These are phyloP conservation scores for Irena cyanogastra DNA, from an alignment of 2,113 vertebrate genomes.

Conservation along the genomic window DNA sequence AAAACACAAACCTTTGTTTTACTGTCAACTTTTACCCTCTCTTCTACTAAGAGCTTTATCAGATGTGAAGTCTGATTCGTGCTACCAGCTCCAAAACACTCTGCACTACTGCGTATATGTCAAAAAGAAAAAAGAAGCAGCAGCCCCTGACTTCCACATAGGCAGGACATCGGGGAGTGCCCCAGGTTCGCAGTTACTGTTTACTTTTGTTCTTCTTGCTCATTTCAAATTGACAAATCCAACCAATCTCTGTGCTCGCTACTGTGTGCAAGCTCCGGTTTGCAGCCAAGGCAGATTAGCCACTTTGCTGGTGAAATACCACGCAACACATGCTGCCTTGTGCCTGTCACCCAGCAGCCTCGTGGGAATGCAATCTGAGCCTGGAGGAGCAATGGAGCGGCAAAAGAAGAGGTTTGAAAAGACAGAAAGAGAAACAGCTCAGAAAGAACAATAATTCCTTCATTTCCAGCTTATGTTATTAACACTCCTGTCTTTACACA, in stretches of 20 bases:
- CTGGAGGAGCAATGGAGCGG: constrained; percentile 17
- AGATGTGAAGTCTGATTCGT: not conserved
- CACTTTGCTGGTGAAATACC: constrained; percentile 42
- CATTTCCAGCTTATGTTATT: not conserved
- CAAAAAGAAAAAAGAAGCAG: not conserved
- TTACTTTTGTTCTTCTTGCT: not conserved
- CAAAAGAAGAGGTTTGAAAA: constrained; percentile 30
- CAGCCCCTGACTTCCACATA: not conserved
- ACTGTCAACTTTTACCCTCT: not conserved
- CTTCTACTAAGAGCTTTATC: not conserved
- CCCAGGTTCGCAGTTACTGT: not conserved
- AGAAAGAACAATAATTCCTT: not conserved
- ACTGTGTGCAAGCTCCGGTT: not conserved
- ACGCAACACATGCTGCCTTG: constrained; percentile 26
- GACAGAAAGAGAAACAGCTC: constrained; percentile 6
- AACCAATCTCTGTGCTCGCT: not conserved
- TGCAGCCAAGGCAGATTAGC: constrained; percentile 32
- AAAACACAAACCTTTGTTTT: not conserved
- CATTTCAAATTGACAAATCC: not conserved
- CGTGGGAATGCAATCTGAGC: constrained; percentile 44
- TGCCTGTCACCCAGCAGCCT: constrained; percentile 58
- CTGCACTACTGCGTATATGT: not conserved
- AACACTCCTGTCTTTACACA: not conserved
- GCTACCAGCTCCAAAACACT: not conserved
- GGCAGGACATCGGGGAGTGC: not conserved